These are phyloP conservation scores for Oligia fasciuncula DNA, from an alignment of 2,888 invertebrate genomes.

Conservation along the genomic window DNA sequence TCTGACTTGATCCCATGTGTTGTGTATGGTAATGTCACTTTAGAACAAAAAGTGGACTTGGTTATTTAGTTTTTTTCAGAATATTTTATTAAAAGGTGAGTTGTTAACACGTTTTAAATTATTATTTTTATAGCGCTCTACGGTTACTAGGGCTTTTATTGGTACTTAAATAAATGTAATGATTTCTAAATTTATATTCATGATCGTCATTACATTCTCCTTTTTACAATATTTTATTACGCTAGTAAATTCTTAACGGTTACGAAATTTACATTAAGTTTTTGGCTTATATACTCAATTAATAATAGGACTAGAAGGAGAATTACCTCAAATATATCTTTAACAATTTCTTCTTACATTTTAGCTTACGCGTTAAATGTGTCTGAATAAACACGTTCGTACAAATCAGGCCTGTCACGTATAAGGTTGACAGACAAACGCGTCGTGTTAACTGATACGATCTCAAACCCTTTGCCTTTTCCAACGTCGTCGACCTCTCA, in stretches of 20 bases:
- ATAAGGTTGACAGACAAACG: conserved; percentile 60
- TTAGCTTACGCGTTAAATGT: conserved; percentile 46
- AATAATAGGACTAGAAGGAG: neutral
- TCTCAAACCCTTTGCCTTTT: conserved; percentile 59
- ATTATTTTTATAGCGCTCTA: conserved; percentile 37
- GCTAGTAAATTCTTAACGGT: conserved; percentile 22
- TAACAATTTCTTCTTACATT: conserved; percentile 30
- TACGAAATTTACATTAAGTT: conserved; percentile 7
- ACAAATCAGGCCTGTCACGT: conserved; percentile 51
- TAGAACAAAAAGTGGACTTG: conserved; percentile 56
- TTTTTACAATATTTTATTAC: conserved; percentile 48
- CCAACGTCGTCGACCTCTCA: conserved; percentile 53
- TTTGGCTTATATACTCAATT: conserved; percentile 8
- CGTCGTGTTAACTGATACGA: conserved; percentile 59
- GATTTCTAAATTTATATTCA: conserved; percentile 55
- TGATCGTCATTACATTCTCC: conserved; percentile 40
- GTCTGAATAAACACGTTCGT: conserved; percentile 49
- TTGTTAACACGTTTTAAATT: conserved; percentile 39
- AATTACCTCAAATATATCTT: conserved; percentile 12
- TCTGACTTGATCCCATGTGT: conserved; percentile 57
- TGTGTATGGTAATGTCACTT: conserved; percentile 53
- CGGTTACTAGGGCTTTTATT: conserved; percentile 48
- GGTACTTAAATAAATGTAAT: conserved; percentile 51
- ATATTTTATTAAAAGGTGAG: conserved; percentile 52
- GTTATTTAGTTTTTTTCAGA: conserved; percentile 13